Evolutionary conservation across 1,140 invertebrate genomes (phyloP).

Genomic region (Chionoecetes opilio): DNA sequence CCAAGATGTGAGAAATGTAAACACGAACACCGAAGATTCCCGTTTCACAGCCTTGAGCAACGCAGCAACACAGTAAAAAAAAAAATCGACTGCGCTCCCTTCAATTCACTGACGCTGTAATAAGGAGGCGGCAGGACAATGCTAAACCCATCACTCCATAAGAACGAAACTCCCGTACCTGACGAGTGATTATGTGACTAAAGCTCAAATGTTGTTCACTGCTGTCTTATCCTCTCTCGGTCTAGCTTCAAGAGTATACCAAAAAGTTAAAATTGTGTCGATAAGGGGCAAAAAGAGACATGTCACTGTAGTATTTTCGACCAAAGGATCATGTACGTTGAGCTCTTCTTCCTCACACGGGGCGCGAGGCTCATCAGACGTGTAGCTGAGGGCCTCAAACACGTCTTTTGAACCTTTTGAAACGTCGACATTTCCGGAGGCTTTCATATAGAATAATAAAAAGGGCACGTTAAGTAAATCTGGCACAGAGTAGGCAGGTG

Average conservation of each 20-base stretch:
- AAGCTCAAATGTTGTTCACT: neutral
- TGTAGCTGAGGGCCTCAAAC: constrained; percentile 50
- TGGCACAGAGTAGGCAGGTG: constrained; percentile 52
- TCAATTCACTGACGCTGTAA: neutral
- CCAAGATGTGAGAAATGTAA: neutral
- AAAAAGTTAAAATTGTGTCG: neutral
- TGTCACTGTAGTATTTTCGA: neutral
- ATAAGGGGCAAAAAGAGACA: constrained; percentile 16
- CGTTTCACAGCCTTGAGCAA: neutral
- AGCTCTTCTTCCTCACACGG: neutral
- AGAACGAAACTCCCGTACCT: neutral
- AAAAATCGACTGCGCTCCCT: constrained; percentile 1
- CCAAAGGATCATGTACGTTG: constrained; percentile 39
- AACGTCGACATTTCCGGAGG: constrained; percentile 70
- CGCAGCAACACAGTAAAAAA: too few relatives aligned
- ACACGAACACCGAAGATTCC: neutral
- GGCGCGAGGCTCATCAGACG: constrained; percentile 59
- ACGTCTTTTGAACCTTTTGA: constrained; percentile 68
- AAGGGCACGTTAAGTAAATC: constrained; percentile 70
- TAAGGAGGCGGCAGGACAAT: neutral
- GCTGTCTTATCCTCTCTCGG: neutral
- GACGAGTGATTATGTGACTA: neutral
- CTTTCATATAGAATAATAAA: constrained; percentile 74
- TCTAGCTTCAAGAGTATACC: neutral
- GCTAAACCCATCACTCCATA: neutral